Conservation (phyloP, 2,797 vertebrate genomes). For the Eutrigla gurnardus region DNA sequence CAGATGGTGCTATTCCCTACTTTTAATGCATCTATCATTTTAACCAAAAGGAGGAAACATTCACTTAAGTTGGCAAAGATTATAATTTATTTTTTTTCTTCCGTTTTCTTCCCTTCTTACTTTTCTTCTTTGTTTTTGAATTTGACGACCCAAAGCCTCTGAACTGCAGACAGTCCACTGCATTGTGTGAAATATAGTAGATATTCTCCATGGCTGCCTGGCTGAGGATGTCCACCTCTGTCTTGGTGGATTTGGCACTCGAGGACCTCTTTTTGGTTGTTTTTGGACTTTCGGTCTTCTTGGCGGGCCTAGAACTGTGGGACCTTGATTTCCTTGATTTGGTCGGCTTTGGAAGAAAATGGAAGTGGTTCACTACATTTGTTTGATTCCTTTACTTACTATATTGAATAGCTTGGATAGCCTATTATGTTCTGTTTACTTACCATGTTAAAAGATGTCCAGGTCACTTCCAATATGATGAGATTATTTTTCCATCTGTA, state of each 20-base stretch:
- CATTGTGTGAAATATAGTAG: conserved; percentile 92
- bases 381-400: background rate
- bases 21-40: background rate
- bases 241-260: conserved; percentile 66
- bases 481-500: conserved; percentile 40
- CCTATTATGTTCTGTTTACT: background rate
- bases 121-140: conserved; percentile 81
- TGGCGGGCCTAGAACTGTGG: conserved; percentile 65
- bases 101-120: conserved; percentile 68
- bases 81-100: conserved; percentile 47
- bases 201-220: conserved; percentile 88
- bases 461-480: background rate
- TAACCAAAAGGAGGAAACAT: background rate
- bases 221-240: conserved; percentile 84
- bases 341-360: conserved; percentile 46
- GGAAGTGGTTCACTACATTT: background rate
- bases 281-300: conserved; percentile 71
- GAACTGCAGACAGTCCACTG: conserved; percentile 83
- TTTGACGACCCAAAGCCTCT: conserved; percentile 87
- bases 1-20: conserved; percentile 25
- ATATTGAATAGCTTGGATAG: background rate
- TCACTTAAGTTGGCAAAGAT: conserved; percentile 6
- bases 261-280: conserved; percentile 70
- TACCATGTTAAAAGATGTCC: conserved; percentile 58
- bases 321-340: conserved; percentile 80